Evolutionary conservation across 1,140 invertebrate genomes (phyloP).

Genomic region (silkworm (Bombyx mori)): DNA sequence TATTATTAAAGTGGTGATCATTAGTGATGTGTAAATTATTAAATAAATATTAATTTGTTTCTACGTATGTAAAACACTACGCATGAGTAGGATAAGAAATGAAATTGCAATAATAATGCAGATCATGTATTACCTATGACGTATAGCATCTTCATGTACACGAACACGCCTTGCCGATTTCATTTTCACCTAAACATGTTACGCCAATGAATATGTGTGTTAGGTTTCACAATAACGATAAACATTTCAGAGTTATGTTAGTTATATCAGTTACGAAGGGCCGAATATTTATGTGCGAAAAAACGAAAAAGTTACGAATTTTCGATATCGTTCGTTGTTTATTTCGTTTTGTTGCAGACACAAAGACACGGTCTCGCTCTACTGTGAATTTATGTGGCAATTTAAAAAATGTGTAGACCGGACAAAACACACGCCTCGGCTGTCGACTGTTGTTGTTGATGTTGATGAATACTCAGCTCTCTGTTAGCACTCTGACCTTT

Average conservation of each 20-base stretch:
- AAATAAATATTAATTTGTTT: constrained; percentile 9
- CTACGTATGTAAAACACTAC: constrained; percentile 41
- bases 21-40: constrained; percentile 3
- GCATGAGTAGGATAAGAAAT: constrained; percentile 29
- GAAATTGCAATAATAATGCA: constrained; percentile 35
- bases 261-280: neutral
- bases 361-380: neutral
- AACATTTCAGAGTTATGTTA: constrained; percentile 1
- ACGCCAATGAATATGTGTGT: constrained; percentile 57
- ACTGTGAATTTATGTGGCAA: too few species aligned
- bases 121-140: constrained; percentile 57
- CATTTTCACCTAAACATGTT: constrained; percentile 69
- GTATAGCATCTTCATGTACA: constrained; percentile 67
- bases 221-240: constrained; percentile 16
- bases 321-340: constrained; percentile 3
- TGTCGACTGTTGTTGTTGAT: too few species aligned
- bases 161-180: constrained; percentile 66
- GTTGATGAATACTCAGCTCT: too few species aligned
- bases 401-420: too few species aligned
- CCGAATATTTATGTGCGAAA: constrained; percentile 1
- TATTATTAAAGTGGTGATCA: neutral
- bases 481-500: too few species aligned
- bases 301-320: constrained; percentile 2
- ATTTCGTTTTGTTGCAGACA: constrained; percentile 1
- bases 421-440: too few species aligned